These are phyloP conservation scores for Phrynocephalus versicolor DNA, from an alignment of 2,113 vertebrate species.

Conservation along the genomic window DNA sequence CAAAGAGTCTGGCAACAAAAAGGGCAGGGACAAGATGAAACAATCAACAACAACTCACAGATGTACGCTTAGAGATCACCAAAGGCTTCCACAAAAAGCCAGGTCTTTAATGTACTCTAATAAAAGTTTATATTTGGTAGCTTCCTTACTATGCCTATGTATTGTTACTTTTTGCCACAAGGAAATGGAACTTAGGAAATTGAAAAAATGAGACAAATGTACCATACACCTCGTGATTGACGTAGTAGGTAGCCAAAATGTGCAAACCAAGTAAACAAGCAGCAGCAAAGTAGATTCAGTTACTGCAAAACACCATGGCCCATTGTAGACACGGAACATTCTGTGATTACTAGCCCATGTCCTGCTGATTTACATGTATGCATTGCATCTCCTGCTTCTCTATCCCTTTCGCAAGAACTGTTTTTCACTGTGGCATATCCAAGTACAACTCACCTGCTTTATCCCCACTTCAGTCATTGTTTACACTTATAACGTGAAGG, in stretches of 20 bases:
- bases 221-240: background rate
- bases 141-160: background rate
- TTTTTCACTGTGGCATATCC: background rate
- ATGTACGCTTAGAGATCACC: too few relatives aligned
- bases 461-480: background rate
- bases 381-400: background rate
- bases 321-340: background rate
- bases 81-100: too few relatives aligned
- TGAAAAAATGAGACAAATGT: background rate
- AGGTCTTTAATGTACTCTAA: background rate
- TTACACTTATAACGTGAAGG: conserved; percentile 38
- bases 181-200: background rate
- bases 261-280: background rate
- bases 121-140: background rate
- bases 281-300: background rate
- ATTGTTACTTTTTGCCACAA: background rate
- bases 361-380: background rate
- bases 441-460: background rate
- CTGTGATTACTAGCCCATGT: background rate
- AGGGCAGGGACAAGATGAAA: too few relatives aligned
- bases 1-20: too few relatives aligned
- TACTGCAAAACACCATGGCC: background rate
- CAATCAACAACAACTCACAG: too few relatives aligned
- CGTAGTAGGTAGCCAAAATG: background rate
- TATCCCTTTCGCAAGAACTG: background rate